Percentiles rank a stretch among this genome's conserved stretches.
These are phyloP conservation scores for Lithosia quadra DNA, from an alignment of 2,888 invertebrate genomes.

Conservation along the genomic window DNA sequence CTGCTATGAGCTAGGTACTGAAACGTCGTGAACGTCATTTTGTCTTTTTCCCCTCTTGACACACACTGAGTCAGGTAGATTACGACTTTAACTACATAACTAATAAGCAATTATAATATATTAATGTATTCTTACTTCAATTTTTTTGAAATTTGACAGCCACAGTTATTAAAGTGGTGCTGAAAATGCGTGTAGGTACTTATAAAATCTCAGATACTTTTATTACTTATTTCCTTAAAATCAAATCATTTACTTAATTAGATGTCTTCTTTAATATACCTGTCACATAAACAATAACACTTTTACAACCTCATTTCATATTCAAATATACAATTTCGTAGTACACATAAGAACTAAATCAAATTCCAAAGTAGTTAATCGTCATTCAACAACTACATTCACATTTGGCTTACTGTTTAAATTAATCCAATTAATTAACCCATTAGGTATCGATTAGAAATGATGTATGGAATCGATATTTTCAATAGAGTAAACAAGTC, in stretches of 20 bases:
- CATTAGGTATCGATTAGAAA: conserved; percentile 46
- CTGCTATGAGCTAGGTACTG: no score
- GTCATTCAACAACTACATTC: conserved; percentile 20
- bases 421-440: conserved; percentile 49
- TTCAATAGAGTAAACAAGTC: conserved; percentile 36
- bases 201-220: neutral
- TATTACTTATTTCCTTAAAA: conserved; percentile 5
- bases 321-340: conserved; percentile 26
- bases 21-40: no score
- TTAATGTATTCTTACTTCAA: neutral
- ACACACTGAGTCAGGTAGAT: neutral
- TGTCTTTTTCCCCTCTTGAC: neutral
- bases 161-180: neutral
- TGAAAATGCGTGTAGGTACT: neutral
- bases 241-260: conserved; percentile 10
- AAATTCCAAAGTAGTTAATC: conserved; percentile 35
- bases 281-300: conserved; percentile 17
- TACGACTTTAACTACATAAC: neutral
- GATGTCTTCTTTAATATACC: conserved; percentile 6
- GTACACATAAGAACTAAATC: conserved; percentile 30
- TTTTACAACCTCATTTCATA: conserved; percentile 22
- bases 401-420: conserved; percentile 40
- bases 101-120: neutral
- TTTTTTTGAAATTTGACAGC: neutral
- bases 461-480: conserved; percentile 43